Conservation (phyloP, 2,797 vertebrate genomes). For the Coilia nasus region DNA sequence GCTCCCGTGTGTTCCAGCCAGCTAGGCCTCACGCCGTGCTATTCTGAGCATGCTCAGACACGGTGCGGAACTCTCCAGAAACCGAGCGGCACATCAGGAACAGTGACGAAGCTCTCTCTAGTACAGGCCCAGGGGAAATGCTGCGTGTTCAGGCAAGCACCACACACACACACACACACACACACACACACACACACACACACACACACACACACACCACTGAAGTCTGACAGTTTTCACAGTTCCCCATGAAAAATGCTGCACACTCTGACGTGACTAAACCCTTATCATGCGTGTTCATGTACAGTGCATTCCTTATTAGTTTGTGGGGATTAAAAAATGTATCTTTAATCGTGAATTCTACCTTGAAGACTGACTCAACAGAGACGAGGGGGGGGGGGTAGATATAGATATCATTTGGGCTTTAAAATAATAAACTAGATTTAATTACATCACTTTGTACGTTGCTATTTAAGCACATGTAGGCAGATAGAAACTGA, state of each 20-base stretch:
- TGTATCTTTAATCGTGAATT: background rate
- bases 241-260: background rate
- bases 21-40: background rate
- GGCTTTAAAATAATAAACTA: too few relatives aligned
- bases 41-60: conserved; percentile 2
- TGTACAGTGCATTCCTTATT: background rate
- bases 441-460: too few relatives aligned
- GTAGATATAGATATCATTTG: too few relatives aligned
- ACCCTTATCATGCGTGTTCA: background rate
- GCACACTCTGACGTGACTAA: background rate
- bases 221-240: background rate
- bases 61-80: background rate
- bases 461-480: too few relatives aligned
- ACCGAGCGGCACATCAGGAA: background rate
- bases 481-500: too few relatives aligned
- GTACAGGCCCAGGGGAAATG: background rate
- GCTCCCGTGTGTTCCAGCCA: background rate
- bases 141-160: background rate
- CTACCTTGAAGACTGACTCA: too few relatives aligned
- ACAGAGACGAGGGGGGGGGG: too few relatives aligned
- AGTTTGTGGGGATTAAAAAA: background rate
- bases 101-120: background rate
- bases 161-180: background rate
- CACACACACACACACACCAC: background rate
- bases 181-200: too few relatives aligned